Percentiles rank a stretch among this genome's conserved stretches.
phyloP scores from a whole-genome alignment of 2,888 invertebrate species.

The Oegoconia quadripuncta region DNA sequence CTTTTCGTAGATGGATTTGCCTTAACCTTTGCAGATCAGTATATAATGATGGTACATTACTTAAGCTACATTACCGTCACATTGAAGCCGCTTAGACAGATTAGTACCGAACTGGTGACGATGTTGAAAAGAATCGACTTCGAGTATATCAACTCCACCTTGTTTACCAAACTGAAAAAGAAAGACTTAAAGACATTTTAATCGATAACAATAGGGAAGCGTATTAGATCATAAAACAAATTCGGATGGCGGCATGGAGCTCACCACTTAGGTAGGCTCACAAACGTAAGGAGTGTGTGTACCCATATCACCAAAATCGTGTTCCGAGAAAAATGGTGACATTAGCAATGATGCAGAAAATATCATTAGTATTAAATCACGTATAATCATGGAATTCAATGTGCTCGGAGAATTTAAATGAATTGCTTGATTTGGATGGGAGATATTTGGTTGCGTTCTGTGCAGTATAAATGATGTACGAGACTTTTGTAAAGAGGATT shows the following conservation, averaged over 20 bases:
- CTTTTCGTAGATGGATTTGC: background rate
- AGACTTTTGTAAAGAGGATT: background rate
- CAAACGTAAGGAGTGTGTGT: too few relatives aligned
- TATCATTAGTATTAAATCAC: too few relatives aligned
- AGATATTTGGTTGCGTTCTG: background rate
- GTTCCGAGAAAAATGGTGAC: too few relatives aligned
- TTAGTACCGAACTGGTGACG: constrained; percentile 50
- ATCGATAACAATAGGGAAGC: background rate
- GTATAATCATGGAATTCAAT: too few relatives aligned
- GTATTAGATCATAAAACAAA: background rate
- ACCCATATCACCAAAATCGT: too few relatives aligned
- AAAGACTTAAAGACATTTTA: background rate
- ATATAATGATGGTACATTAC: background rate
- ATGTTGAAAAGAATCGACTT: constrained; percentile 53
- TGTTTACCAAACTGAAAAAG: constrained; percentile 45
- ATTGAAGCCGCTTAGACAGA: constrained; percentile 58
- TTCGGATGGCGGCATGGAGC: too few relatives aligned
- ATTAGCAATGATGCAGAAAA: too few relatives aligned
- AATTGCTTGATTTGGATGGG: too few relatives aligned
- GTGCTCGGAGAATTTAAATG: too few relatives aligned
- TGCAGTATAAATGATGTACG: background rate
- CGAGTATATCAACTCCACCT: constrained; percentile 45
- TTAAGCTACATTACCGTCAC: constrained; percentile 43
- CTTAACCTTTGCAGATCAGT: background rate
- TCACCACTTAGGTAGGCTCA: too few relatives aligned